Conservation (phyloP, 2,113 vertebrate genomes). For the Aptenodytes patagonicus region DNA sequence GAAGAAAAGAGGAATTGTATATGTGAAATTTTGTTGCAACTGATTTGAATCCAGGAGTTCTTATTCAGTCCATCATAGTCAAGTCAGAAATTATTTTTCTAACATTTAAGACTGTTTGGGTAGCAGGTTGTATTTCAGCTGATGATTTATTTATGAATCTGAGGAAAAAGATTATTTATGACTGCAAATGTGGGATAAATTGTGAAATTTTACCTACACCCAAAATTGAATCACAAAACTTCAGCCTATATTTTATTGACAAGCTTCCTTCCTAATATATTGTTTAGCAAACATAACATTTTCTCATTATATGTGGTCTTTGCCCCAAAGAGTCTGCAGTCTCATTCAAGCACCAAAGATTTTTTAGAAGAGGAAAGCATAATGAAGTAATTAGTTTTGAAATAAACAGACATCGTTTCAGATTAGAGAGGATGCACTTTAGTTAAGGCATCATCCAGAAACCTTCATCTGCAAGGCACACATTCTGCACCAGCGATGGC, state of each 20-base stretch:
- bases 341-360: background rate
- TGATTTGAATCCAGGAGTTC: background rate
- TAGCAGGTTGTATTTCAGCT: background rate
- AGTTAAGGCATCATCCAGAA: conserved; percentile 42
- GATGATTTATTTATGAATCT: conserved; percentile 26
- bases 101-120: background rate
- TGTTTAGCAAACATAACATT: conserved; percentile 24
- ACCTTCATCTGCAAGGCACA: background rate
- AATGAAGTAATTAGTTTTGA: conserved; percentile 26
- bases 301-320: background rate
- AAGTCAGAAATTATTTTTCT: conserved; percentile 14
- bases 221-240: background rate
- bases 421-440: conserved; percentile 7
- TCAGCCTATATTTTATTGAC: conserved; percentile 7
- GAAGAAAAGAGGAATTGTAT: background rate
- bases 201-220: background rate
- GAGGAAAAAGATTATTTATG: background rate
- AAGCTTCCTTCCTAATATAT: background rate
- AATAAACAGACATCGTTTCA: conserved; percentile 4
- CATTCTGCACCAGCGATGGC: background rate
- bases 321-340: background rate
- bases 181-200: background rate
- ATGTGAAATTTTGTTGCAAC: background rate
- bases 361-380: background rate
- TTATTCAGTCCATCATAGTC: background rate